phyloP scores from a whole-genome alignment of 2,888 invertebrate genomes.

The Phengaris alcon region DNA sequence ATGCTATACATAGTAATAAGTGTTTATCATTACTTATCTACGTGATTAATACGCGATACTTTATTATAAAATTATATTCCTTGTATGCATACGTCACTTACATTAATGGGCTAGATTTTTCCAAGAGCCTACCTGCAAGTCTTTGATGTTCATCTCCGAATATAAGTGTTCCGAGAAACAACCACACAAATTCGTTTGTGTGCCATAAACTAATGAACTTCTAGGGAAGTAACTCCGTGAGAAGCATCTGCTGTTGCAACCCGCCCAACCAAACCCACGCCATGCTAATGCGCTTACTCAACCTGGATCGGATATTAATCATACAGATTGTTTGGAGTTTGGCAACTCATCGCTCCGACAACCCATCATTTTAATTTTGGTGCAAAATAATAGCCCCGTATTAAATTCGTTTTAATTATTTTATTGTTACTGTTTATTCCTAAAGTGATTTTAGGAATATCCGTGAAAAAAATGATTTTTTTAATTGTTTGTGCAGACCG shows the following conservation, averaged over 20 bases:
- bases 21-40: no score
- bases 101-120: background rate
- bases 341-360: slow-evolving; percentile 34
- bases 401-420: slow-evolving; percentile 20
- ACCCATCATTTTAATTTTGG: slow-evolving; percentile 27
- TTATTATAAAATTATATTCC: background rate
- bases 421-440: slow-evolving; percentile 4
- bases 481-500: no score
- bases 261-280: slow-evolving; percentile 37
- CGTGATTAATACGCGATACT: no score
- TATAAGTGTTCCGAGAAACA: background rate
- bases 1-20: no score
- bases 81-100: background rate
- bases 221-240: slow-evolving; percentile 23
- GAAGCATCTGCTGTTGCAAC: slow-evolving; percentile 35
- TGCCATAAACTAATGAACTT: slow-evolving; percentile 21
- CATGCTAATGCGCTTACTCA: slow-evolving; percentile 34
- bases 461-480: no score
- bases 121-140: background rate
- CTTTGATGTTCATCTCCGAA: slow-evolving; percentile 2
- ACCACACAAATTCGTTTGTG: background rate
- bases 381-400: background rate
- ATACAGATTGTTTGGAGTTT: slow-evolving; percentile 32
- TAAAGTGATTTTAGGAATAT: no score
- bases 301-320: slow-evolving; percentile 33